A percentile compares a stretch with the other conserved stretches of the same genome.
phyloP scores from a whole-genome alignment of 2,113 vertebrate genomes.

The Corydoras sp. region DNA sequence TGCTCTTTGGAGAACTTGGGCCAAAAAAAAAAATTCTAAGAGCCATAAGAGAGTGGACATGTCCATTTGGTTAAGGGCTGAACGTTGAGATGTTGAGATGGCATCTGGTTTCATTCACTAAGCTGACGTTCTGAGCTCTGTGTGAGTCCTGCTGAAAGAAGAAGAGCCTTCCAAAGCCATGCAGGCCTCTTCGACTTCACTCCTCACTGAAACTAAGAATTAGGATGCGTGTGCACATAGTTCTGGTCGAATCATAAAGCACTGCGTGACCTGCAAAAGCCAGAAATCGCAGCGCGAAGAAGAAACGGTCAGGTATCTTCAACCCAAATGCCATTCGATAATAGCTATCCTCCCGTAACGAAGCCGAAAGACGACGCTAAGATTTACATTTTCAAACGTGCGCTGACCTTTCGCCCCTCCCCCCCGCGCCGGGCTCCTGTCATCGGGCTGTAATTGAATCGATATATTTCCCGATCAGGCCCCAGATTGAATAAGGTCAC shows the following conservation, averaged over 20 bases:
- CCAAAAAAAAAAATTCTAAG: too few relatives aligned
- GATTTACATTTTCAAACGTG: conserved; percentile 99
- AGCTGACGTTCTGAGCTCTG: too few relatives aligned
- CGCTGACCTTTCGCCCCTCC: conserved; percentile 95
- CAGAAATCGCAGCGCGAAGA: not conserved
- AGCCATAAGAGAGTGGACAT: too few relatives aligned
- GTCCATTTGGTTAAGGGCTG: too few relatives aligned
- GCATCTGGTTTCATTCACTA: too few relatives aligned
- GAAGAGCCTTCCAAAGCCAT: too few relatives aligned
- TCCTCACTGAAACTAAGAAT: too few relatives aligned
- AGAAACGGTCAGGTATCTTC: conserved; percentile 60
- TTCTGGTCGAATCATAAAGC: conserved; percentile 1
- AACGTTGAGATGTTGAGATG: too few relatives aligned
- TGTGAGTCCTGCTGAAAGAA: too few relatives aligned
- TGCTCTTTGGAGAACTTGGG: too few relatives aligned
- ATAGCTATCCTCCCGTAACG: conserved; percentile 78
- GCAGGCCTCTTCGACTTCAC: too few relatives aligned
- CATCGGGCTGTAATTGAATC: conserved; percentile 99
- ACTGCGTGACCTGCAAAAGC: conserved; percentile 53
- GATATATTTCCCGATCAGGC: conserved; percentile 99
- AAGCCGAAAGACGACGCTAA: conserved; percentile 97
- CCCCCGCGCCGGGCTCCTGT: conserved; percentile 87
- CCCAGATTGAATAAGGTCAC: conserved; percentile 99
- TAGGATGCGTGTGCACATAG: too few relatives aligned
- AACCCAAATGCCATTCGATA: conserved; percentile 95